phyloP scores from a whole-genome alignment of 53 echinoderm and acorn worm genomes.

The Echinometra lucunter region DNA sequence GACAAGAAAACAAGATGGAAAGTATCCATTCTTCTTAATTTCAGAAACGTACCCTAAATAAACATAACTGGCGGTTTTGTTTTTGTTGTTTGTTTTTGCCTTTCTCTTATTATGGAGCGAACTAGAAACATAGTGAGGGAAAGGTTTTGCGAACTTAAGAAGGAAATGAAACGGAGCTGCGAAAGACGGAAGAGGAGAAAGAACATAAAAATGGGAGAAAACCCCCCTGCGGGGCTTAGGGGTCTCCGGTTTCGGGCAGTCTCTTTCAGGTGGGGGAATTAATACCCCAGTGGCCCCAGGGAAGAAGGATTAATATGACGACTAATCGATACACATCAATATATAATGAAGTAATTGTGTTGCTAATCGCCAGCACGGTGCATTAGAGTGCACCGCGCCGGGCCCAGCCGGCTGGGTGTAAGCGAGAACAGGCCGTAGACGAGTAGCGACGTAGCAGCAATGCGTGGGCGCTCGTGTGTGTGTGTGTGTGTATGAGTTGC shows the following conservation, averaged over 20 bases:
- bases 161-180: too few relatives aligned
- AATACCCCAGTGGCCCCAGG: slow-evolving; percentile 50
- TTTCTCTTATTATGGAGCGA: not conserved
- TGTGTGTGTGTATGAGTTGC: not conserved
- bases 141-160: not conserved
- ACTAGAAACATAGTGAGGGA: not conserved
- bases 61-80: too few relatives aligned
- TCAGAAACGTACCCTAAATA: not conserved
- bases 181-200: not conserved
- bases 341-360: slow-evolving; percentile 71
- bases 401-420: not conserved
- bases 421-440: not conserved
- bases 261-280: slow-evolving; percentile 51
- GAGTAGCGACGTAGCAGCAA: not conserved
- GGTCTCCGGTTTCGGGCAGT: slow-evolving; percentile 14
- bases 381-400: slow-evolving; percentile 46
- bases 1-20: too few relatives aligned
- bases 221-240: slow-evolving; percentile 7
- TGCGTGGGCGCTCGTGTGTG: not conserved
- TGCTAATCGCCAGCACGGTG: slow-evolving; percentile 36
- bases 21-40: too few relatives aligned
- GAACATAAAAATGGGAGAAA: not conserved
- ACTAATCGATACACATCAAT: slow-evolving; percentile 61
- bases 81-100: too few relatives aligned
- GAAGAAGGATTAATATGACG: slow-evolving; percentile 60